Evolutionary conservation across 2,113 vertebrate genomes (phyloP).

Genomic region (Limnothrissa miodon): DNA sequence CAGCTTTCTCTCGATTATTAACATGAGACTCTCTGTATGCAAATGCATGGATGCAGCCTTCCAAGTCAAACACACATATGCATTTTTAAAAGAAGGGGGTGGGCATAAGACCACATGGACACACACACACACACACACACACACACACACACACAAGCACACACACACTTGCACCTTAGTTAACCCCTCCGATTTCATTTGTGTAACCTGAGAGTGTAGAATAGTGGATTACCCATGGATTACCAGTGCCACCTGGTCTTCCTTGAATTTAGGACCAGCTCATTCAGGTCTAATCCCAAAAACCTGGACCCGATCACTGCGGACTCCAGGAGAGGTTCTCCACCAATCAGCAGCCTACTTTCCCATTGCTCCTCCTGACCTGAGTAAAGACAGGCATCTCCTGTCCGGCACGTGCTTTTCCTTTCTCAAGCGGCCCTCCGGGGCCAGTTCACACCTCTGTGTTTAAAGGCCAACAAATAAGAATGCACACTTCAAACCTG

Average conservation of each 20-base stretch:
- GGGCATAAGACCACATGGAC: too few relatives aligned
- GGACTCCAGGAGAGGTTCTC: neutral
- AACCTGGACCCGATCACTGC: neutral
- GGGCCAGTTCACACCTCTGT: too few relatives aligned
- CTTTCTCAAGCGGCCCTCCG: neutral
- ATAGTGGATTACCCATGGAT: neutral
- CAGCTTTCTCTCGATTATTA: too few relatives aligned
- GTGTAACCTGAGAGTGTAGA: neutral
- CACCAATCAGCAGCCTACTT: neutral
- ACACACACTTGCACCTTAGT: neutral
- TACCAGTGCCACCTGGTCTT: neutral
- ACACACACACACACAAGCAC: neutral
- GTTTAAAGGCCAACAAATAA: neutral
- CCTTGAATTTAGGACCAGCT: neutral
- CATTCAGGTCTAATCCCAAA: neutral
- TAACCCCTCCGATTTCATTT: neutral
- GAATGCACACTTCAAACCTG: too few relatives aligned
- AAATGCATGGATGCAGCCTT: too few relatives aligned
- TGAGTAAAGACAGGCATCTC: neutral
- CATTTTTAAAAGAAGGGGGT: too few relatives aligned
- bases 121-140: slow-evolving; percentile 1
- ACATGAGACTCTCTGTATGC: neutral
- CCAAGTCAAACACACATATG: too few relatives aligned
- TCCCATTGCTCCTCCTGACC: neutral
- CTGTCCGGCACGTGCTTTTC: neutral